A percentile compares a stretch with the other conserved stretches of the same genome.
Evolutionary conservation across 92 coral and sea anemone genomes (phyloP).

Genomic region (Porites cylindrica): DNA sequence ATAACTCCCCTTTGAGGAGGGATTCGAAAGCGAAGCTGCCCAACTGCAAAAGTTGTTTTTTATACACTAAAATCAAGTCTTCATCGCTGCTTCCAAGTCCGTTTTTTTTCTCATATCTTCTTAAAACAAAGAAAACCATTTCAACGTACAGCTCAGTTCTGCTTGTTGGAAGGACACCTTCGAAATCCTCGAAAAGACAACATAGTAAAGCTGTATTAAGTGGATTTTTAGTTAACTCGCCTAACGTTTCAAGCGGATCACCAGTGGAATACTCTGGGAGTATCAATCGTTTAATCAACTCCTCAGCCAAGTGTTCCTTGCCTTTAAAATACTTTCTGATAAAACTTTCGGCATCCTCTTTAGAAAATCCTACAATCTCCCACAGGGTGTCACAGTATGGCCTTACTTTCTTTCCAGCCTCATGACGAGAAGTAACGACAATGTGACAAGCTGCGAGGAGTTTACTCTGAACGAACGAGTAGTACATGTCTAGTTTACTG

Average conservation of each 20-base stretch:
- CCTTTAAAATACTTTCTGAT: neutral
- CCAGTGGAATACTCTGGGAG: no score
- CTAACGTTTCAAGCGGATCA: neutral
- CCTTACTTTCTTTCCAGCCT: neutral
- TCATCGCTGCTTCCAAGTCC: neutral
- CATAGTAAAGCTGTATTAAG: neutral
- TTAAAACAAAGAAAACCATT: neutral
- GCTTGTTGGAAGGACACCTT: neutral
- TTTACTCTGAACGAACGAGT: no score
- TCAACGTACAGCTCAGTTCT: neutral
- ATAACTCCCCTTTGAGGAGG: neutral
- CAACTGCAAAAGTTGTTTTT: neutral
- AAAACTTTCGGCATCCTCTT: neutral
- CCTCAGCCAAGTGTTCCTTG: neutral
- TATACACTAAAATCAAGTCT: neutral
- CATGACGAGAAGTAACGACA: neutral
- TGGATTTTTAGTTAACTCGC: neutral
- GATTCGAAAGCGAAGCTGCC: neutral
- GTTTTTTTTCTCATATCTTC: neutral
- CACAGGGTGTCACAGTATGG: conserved; percentile 3
- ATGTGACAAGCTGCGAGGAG: neutral
- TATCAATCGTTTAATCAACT: neutral
- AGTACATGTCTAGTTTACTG: no score
- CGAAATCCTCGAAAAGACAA: neutral
- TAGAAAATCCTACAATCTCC: neutral